Conservation (phyloP, 35 echinoderm and acorn worm species). For the Stichopus chloronotus region DNA sequence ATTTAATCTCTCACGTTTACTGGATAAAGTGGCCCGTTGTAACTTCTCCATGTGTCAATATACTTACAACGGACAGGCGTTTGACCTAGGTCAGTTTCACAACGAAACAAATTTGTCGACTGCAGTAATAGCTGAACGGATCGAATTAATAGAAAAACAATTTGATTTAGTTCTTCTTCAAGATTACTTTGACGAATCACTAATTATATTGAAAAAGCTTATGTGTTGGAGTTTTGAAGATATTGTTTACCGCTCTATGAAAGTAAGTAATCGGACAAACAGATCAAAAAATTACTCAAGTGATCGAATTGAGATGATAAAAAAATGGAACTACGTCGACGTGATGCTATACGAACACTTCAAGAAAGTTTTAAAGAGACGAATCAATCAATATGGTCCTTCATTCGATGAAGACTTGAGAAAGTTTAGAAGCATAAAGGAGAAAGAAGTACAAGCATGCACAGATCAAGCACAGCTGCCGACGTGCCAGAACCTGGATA, state of each 20-base stretch:
- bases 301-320: not conserved
- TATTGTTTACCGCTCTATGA: not conserved
- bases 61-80: not conserved
- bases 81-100: conserved; percentile 6
- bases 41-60: not conserved
- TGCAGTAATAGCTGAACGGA: not conserved
- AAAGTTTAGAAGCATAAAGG: not conserved
- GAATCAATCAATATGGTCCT: not conserved
- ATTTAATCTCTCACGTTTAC: not conserved
- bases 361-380: not conserved
- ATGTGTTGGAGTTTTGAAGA: not conserved
- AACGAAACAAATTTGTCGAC: not conserved
- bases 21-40: not conserved
- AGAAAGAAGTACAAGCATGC: not conserved
- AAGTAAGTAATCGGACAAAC: not conserved
- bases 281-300: not conserved
- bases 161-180: conserved; percentile 6
- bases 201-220: not conserved
- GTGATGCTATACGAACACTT: not conserved
- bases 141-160: not conserved
- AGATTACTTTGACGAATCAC: not conserved
- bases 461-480: not conserved
- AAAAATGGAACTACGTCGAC: not conserved
- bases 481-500: not conserved
- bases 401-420: not conserved